Base-by-base conservation (phyloP, 2,888 invertebrate species). In the Cybosia mesomella region DNA sequence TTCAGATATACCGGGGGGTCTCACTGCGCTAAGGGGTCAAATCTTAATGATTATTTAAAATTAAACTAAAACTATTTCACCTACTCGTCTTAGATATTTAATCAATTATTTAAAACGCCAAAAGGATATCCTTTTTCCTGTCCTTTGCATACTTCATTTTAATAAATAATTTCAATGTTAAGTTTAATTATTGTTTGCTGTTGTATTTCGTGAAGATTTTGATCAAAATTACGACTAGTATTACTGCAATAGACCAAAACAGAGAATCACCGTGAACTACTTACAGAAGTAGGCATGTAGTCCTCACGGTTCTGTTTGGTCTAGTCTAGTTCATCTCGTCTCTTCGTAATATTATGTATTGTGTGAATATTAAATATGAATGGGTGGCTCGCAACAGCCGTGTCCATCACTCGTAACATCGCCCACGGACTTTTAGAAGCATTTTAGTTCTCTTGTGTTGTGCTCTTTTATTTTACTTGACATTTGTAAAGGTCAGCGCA, bases 101-200 rank as follows among this genome's bases (percentile, higher is more conserved):
- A 32, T 55, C n/a, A 32, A 32, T 32, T 18, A 32, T 58, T 58
- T n/a, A 32, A 58, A 58, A 58, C 9, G 58, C 28, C 32, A 58
- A 34, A 32, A n/a, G 58, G 58, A 58, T 58, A 58, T 58, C 58
- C 58, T 58, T 4, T n/a, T 28, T 58, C 58, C 58, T 58, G 58
- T 32, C 58, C 58, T 58, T n/a, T 58, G n/a, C 2, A 58, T 28
- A 58, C 2, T 58, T 58, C 5, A 2, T 58, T 55, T 13, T 24
- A 22, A 0, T 54, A 55, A 55, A 22, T 7, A 58, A n/a, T 58
- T 57, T 57, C 28, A 28, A 55, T 55, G 54, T 24, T 55, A 22
- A 55, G 54, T 21, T 24, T 55, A 55, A 21, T 13, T 55, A 55
- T 55, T 55, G 24, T 55, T 55, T 55, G 24, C 22, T 22, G 54